A percentile compares a stretch with the other conserved stretches of the same genome.
These are phyloP conservation scores for Dicrurus megarhynchus DNA, from an alignment of 2,113 vertebrate genomes.

Conservation along the genomic window DNA sequence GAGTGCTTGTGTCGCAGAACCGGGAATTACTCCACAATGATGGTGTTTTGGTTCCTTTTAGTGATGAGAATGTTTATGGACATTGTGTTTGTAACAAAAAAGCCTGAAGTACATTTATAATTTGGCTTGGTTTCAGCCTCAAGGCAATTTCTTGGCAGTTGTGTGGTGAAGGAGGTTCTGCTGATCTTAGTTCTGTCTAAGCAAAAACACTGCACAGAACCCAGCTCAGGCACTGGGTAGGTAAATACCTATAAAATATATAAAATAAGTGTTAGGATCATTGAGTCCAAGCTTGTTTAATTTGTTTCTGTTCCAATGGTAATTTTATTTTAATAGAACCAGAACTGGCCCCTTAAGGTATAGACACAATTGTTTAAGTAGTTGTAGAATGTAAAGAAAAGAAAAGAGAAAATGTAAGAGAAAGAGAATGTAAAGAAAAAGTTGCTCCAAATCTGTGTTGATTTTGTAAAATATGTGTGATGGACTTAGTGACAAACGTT, in stretches of 20 bases:
- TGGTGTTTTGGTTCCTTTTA: neutral
- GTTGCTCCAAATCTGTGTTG: neutral
- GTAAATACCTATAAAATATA: too few relatives aligned
- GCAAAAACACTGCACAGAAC: neutral
- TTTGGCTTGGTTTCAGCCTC: neutral
- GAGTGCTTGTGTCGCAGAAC: neutral
- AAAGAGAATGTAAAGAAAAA: neutral
- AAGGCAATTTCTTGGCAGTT: neutral
- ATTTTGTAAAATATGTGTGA: neutral
- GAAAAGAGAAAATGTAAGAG: too few relatives aligned
- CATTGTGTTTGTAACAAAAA: neutral
- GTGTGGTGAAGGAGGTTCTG: neutral
- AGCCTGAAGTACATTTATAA: neutral
- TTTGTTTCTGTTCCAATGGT: conserved; percentile 36
- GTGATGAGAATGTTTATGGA: neutral
- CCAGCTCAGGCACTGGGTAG: neutral
- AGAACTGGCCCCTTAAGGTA: conserved; percentile 24
- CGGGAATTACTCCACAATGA: neutral
- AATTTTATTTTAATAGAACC: conserved; percentile 35
- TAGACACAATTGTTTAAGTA: neutral
- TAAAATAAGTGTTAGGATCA: neutral
- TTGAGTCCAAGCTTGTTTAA: conserved; percentile 6
- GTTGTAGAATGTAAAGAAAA: too few relatives aligned
- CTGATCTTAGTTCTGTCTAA: neutral
- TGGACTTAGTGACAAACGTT: neutral